A percentile compares a stretch with the other conserved stretches of the same genome.
These are phyloP conservation scores for Meteorus colon DNA, from an alignment of 2,888 invertebrate species.

Conservation along the genomic window DNA sequence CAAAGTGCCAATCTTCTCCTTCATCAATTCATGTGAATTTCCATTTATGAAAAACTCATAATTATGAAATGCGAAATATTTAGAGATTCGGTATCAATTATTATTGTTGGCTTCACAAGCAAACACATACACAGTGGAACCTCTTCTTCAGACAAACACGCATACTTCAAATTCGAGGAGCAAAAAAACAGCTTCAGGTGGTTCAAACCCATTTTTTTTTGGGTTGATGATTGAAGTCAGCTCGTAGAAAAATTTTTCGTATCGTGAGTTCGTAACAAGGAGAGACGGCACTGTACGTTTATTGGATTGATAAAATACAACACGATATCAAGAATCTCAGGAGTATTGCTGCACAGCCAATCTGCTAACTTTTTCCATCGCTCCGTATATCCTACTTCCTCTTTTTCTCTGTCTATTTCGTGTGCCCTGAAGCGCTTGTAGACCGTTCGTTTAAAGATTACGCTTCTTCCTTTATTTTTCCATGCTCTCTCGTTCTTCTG, in stretches of 20 bases:
- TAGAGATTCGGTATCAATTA: too few relatives aligned
- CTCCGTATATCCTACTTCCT: neutral
- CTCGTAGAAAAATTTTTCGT: too few relatives aligned
- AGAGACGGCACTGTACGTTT: neutral
- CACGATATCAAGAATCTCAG: slow-evolving; percentile 55
- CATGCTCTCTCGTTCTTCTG: slow-evolving; percentile 23
- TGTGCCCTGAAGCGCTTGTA: slow-evolving; percentile 31
- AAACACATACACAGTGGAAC: too few relatives aligned
- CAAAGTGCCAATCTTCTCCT: too few relatives aligned
- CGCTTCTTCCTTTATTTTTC: slow-evolving; percentile 24
- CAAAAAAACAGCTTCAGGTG: too few relatives aligned
- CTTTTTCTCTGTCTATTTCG: slow-evolving; percentile 36
- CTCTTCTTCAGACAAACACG: too few relatives aligned
- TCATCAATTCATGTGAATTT: too few relatives aligned
- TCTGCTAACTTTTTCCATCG: slow-evolving; percentile 54
- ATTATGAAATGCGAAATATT: too few relatives aligned
- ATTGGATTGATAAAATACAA: slow-evolving; percentile 57
- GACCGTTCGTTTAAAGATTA: slow-evolving; percentile 42
- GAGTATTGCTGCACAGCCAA: slow-evolving; percentile 59
- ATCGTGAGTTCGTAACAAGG: too few relatives aligned
- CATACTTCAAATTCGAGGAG: too few relatives aligned
- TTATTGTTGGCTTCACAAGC: too few relatives aligned
- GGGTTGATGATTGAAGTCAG: neutral
- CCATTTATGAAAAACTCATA: too few relatives aligned
- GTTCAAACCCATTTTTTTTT: neutral